A percentile compares a stretch with the other conserved stretches of the same genome.
Conservation (phyloP, 2,113 vertebrate genomes). For the cattle (Bos taurus) region DNA sequence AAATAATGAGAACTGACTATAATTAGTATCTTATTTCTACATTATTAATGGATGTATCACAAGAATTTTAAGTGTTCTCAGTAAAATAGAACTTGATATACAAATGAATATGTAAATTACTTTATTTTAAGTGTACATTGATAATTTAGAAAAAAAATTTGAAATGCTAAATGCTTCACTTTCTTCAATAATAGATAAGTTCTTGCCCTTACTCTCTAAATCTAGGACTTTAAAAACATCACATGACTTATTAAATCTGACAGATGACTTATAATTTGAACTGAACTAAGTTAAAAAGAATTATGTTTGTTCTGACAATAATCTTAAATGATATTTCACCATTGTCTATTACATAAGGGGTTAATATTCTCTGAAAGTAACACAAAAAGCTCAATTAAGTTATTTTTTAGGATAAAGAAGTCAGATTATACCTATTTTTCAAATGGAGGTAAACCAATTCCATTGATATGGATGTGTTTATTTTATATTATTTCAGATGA, state of each 20-base stretch:
- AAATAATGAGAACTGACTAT: background rate
- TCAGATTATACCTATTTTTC: background rate
- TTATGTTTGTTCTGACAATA: background rate
- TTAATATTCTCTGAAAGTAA: background rate
- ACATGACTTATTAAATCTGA: constrained; percentile 23
- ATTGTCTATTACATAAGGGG: background rate
- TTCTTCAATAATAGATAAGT: constrained; percentile 36
- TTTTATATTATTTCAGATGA: background rate
- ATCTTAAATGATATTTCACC: background rate
- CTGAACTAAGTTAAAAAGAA: constrained; percentile 20
- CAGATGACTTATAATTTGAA: constrained; percentile 36
- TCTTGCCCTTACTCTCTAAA: constrained; percentile 29
- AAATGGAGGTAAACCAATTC: background rate
- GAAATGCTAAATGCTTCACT: constrained; percentile 55
- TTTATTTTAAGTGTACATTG: constrained; percentile 30
- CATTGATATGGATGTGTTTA: background rate
- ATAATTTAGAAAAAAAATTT: constrained; percentile 21
- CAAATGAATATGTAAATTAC: constrained; percentile 46
- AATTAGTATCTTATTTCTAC: background rate
- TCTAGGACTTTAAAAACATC: constrained; percentile 33
- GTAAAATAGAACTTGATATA: background rate
- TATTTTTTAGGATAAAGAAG: background rate
- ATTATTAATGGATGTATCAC: background rate
- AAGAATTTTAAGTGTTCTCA: constrained; percentile 15
- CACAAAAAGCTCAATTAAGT: background rate